These are phyloP conservation scores for Brachionus calyciflorus DNA, from an alignment of 1,140 invertebrate species.

Conservation along the genomic window DNA sequence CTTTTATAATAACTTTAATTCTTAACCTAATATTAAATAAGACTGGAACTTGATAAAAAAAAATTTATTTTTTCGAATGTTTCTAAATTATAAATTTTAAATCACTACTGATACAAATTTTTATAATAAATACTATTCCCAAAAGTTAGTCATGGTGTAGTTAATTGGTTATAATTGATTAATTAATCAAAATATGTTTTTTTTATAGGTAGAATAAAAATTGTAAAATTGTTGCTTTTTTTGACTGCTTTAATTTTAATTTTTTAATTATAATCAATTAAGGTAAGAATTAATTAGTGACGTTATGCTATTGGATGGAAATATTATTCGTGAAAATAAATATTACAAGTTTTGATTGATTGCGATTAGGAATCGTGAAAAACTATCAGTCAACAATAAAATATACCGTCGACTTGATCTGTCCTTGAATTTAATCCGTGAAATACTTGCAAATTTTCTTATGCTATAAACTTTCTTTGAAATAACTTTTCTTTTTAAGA, in stretches of 20 bases:
- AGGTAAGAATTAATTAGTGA: conserved; percentile 6
- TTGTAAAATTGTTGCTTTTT: neutral
- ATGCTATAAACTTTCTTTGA: neutral
- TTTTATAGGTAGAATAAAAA: neutral
- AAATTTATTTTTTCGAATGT: neutral
- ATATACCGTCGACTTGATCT: neutral
- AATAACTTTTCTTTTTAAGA: neutral
- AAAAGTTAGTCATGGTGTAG: conserved; percentile 2
- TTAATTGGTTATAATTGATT: conserved; percentile 36
- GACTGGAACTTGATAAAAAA: neutral
- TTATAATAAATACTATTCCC: neutral
- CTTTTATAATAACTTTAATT: neutral
- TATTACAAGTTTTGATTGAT: neutral
- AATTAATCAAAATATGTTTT: conserved; percentile 10
- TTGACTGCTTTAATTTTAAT: conserved; percentile 42
- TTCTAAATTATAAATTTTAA: neutral
- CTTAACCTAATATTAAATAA: neutral
- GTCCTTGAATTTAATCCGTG: conserved; percentile 2
- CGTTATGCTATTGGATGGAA: neutral
- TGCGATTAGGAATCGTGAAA: conserved; percentile 30
- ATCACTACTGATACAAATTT: neutral
- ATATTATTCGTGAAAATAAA: too few relatives aligned
- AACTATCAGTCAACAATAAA: neutral
- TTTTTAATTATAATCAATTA: conserved; percentile 31
- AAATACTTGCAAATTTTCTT: conserved; percentile 2